Percentiles rank a stretch among this genome's conserved stretches.
phyloP scores from a whole-genome alignment of 2,113 vertebrate species.

The Genyomyrus donnyi region DNA sequence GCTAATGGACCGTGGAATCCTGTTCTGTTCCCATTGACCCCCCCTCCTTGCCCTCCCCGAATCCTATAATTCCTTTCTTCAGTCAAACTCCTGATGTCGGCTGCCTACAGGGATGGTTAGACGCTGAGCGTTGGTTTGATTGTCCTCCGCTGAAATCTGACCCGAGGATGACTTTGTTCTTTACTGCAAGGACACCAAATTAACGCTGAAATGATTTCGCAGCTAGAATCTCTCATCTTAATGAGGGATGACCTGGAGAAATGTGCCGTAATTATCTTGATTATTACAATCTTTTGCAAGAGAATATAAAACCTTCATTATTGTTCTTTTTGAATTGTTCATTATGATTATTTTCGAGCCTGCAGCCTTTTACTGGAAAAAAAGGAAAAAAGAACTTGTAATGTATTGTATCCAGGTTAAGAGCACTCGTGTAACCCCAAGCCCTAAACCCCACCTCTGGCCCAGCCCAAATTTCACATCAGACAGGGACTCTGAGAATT shows the following conservation, averaged over 20 bases:
- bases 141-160: conserved; percentile 48
- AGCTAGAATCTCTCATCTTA: conserved; percentile 44
- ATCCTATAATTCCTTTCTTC: conserved; percentile 31
- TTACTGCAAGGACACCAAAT: conserved; percentile 48
- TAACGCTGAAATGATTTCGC: conserved; percentile 44
- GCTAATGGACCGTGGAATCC: conserved; percentile 20
- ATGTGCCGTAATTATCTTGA: conserved; percentile 50
- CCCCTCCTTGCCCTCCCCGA: conserved; percentile 16
- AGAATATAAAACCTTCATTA: conserved; percentile 53
- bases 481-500: conserved; percentile 23
- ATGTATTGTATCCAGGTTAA: conserved; percentile 30
- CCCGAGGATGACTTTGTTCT: conserved; percentile 50
- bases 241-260: conserved; percentile 53
- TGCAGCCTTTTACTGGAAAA: conserved; percentile 40
- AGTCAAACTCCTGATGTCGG: conserved; percentile 35
- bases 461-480: conserved; percentile 26
- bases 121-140: conserved; percentile 37
- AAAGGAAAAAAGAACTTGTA: conserved; percentile 26
- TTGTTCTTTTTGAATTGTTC: conserved; percentile 53
- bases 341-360: conserved; percentile 49
- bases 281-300: conserved; percentile 47
- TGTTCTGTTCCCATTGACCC: conserved; percentile 19
- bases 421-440: neutral
- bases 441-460: conserved; percentile 23
- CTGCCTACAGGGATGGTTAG: conserved; percentile 39